phyloP scores from a whole-genome alignment of 2,888 invertebrate genomes.

The Drosophila aldrichi region DNA sequence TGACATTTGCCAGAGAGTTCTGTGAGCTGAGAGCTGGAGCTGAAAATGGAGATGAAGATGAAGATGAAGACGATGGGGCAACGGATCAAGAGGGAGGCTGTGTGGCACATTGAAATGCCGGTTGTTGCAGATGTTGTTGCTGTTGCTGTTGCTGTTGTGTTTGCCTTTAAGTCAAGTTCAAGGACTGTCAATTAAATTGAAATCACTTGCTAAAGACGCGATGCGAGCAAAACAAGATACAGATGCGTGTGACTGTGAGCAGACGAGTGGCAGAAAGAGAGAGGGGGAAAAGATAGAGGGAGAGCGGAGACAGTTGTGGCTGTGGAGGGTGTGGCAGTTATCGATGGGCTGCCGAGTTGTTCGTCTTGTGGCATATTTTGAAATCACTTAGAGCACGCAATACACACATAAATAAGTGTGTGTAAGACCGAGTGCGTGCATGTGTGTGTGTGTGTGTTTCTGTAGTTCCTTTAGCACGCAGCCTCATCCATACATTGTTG shows the following conservation, averaged over 20 bases:
- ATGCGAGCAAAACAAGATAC: constrained; percentile 62
- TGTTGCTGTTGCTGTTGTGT: constrained; percentile 48
- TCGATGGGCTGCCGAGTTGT: constrained; percentile 23
- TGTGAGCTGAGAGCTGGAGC: constrained; percentile 2
- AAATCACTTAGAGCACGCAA: constrained; percentile 59
- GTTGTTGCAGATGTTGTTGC: constrained; percentile 25
- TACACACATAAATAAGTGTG: constrained; percentile 3
- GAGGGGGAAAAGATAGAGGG: neutral
- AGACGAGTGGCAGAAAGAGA: neutral
- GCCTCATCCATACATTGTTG: constrained; percentile 20
- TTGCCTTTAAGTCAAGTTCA: constrained; percentile 83
- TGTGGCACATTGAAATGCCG: constrained; percentile 52
- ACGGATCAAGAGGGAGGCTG: constrained; percentile 17
- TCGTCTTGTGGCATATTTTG: constrained; percentile 56
- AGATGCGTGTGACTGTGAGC: constrained; percentile 31
- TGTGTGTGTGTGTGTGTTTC: neutral
- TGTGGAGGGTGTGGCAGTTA: constrained; percentile 18
- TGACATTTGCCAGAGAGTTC: constrained; percentile 21
- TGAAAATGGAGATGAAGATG: neutral
- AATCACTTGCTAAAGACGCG: constrained; percentile 76
- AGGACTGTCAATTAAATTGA: constrained; percentile 84
- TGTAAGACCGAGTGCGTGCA: neutral
- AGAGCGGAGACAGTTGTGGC: neutral
- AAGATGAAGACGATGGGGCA: constrained; percentile 1
- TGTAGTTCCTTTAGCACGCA: constrained; percentile 8